Evolutionary conservation across 2,888 invertebrate species (phyloP).

Genomic region (Hirtodrosophila duncani): DNA sequence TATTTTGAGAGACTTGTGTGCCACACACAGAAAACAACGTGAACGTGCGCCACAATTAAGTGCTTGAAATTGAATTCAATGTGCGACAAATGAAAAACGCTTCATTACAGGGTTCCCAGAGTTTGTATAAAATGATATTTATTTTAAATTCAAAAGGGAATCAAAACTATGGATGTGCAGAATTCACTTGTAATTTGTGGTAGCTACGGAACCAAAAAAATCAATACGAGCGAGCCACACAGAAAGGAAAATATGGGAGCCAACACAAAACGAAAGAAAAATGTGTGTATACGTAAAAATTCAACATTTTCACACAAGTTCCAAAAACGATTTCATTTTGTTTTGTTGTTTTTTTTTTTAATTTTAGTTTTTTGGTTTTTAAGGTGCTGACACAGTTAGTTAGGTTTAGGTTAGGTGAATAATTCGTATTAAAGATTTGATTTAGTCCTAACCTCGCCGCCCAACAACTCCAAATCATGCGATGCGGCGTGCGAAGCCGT

Average conservation of each 20-base stretch:
- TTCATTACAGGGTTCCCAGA: no score
- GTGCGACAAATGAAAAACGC: no score
- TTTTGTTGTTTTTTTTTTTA: conserved; percentile 29
- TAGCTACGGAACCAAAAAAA: conserved; percentile 41
- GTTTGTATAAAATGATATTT: no score
- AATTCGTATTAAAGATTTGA: conserved; percentile 58
- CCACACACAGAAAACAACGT: no score
- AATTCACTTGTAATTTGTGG: no score
- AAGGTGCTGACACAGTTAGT: conserved; percentile 50
- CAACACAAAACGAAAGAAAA: conserved; percentile 12
- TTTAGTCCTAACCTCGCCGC: conserved; percentile 79
- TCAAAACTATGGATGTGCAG: no score
- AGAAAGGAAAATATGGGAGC: conserved; percentile 12
- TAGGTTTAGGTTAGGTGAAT: conserved; percentile 55
- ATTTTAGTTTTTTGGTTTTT: conserved; percentile 38
- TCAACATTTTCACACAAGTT: conserved; percentile 59
- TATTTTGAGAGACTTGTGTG: conserved; percentile 6
- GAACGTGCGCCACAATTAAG: conserved; percentile 13
- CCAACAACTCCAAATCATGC: conserved; percentile 83
- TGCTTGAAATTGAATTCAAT: no score
- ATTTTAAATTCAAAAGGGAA: no score
- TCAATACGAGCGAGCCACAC: conserved; percentile 8
- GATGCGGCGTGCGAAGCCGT: conserved; percentile 84
- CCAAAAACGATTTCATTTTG: conserved; percentile 31
- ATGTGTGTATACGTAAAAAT: conserved; percentile 34